Base-by-base conservation (phyloP, 2,113 vertebrate species). In the Enhydra lutris region DNA sequence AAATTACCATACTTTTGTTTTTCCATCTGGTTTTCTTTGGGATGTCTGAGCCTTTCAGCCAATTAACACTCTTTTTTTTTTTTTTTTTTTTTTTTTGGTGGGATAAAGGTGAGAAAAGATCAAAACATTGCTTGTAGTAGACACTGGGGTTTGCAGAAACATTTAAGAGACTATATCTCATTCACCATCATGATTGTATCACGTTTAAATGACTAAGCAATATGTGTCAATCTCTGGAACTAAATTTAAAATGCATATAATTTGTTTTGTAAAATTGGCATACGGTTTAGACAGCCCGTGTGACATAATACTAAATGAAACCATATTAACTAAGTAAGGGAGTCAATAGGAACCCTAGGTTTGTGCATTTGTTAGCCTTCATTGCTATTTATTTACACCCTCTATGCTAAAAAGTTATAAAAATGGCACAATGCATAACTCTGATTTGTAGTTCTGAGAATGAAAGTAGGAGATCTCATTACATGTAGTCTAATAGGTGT, bases 41-140 rank as follows among this genome's bases (percentile, higher is more conserved):
- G 42, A 1, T 92, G 29, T 52, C 65, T 90, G 42, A 93, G 42
- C 83, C 65, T 96, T 92, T 93, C 67, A 95, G 31, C 31, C 55
- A 96, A 76, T 83, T 94, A 90, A 92, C 59, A 84, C 73, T 29
- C 14, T 17, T 15, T 89, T 17, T 67, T 34, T 31, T 86, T 85
- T 45, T 57, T n/a, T 17, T 65, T 65, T 67, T 39, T 39, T 39
- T 39, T 39, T 39, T 34, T 89, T 85, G n/a, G n/a, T n/a, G 50
- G 8, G 39, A 18, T 90, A 86, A 97, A 97, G 10, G 42, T 94
- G 52, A 94, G 71, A 89, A 97, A 92, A 97, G 36, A 96, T 92
- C 18, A 93, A 89, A 90, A 47, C 26, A 52, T 36, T 76, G 47
- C 82, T 93, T 85, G 10, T 74, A 93, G 59, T 71, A 86, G 47